phyloP scores from a whole-genome alignment of 2,888 invertebrate species.

The Cephalotes varians region DNA sequence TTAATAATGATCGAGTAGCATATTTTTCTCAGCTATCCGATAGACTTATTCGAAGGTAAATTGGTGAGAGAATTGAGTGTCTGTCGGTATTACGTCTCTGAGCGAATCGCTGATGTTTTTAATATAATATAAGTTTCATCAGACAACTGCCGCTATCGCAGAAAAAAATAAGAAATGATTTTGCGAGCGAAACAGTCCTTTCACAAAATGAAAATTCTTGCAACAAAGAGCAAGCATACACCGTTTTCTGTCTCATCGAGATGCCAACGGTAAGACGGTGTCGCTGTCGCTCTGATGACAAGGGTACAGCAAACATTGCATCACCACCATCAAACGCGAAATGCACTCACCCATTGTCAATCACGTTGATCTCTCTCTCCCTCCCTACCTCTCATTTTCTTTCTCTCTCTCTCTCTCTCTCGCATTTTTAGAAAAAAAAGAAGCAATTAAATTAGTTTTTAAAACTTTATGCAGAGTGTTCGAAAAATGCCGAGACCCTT shows the following conservation, averaged over 20 bases:
- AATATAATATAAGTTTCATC: neutral
- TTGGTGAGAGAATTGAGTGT: constrained; percentile 23
- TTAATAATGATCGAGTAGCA: constrained; percentile 49
- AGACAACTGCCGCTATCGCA: neutral
- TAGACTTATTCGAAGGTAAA: constrained; percentile 33
- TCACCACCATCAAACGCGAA: constrained; percentile 43
- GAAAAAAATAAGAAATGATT: constrained; percentile 7
- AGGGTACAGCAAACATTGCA: constrained; percentile 70
- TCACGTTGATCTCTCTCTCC: constrained; percentile 48
- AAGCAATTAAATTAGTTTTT: too few species aligned
- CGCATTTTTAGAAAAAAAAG: too few species aligned
- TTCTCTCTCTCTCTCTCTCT: constrained; percentile 1
- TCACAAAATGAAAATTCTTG: constrained; percentile 19
- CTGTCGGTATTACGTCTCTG: constrained; percentile 40
- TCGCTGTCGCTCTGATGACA: constrained; percentile 67
- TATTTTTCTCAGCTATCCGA: constrained; percentile 48
- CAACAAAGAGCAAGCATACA: constrained; percentile 1
- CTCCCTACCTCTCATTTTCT: constrained; percentile 9
- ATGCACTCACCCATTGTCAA: constrained; percentile 69
- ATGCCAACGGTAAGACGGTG: constrained; percentile 63
- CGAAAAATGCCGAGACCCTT: too few species aligned
- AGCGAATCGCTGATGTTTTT: constrained; percentile 36
- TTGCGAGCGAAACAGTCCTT: neutral
- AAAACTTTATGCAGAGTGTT: too few species aligned
- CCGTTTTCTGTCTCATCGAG: constrained; percentile 53